Base-by-base conservation (phyloP, 2,113 vertebrate genomes). In the Taurulus bubalis region DNA sequence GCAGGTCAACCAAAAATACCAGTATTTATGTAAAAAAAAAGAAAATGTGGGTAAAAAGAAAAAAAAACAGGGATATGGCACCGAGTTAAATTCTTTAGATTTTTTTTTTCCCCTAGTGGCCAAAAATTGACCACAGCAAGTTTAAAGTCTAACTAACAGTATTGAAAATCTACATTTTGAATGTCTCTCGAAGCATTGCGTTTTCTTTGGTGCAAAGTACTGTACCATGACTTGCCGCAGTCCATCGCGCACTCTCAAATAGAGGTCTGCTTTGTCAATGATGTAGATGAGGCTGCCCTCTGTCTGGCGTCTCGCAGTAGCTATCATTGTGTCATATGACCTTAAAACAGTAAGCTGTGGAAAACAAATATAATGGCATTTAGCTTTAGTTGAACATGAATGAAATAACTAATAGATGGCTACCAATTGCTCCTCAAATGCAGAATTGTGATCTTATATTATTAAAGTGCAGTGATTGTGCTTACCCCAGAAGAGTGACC, bases 221-320 rank as follows among this genome's bases (percentile, higher is more conserved):
- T 5, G 8, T 93, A 99, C 97, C 95, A 96, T 94, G 75, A 99
- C 95, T 90, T 96, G 96, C 38, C 96, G 95, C 94, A 98, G 92
- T 38, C 98, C 98, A 0, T 94, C 88, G 0, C 93, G 95, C 12
- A 99, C 96, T 15, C 97, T 94, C 62, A 99, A 53, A 0, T 96
- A 99, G 49, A 99, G 95, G 66, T 98, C 97, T 47, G 95, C 95
- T 40, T 88, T 94, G 75, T 98, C 97, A 0, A 92, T 67, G 71
- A 98, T 83, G 49, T 96, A 98, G 83, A 98, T 10, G 0, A 99
- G 95, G 82, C 94, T 93, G 15, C 98, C 98, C 85, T 98, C 97
- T 0, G 93, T 88, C 71, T 97, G 94, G 3, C 95, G 94, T 0
- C 92, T 94, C 0, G 90, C 92, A 0, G 94, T 58, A 0, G 94